A percentile compares a stretch with the other conserved stretches of the same genome.
phyloP scores from a whole-genome alignment of 1,140 invertebrate genomes.

The Pseudomyrmex flavicornis region DNA sequence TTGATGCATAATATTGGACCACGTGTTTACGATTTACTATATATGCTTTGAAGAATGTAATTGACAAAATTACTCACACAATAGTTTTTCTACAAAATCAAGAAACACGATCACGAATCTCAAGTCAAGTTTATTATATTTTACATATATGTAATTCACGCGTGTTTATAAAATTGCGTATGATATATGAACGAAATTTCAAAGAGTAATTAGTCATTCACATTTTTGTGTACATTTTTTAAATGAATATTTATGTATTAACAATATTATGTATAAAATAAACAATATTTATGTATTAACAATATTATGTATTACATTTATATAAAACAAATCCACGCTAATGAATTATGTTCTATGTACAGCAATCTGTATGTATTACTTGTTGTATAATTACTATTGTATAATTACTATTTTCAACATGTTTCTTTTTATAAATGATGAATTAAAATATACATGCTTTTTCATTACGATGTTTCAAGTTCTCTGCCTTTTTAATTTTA shows the following conservation, averaged over 20 bases:
- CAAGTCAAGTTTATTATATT: too few species aligned
- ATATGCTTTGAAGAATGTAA: constrained; percentile 24
- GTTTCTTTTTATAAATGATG: constrained; percentile 52
- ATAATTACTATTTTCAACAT: constrained; percentile 4
- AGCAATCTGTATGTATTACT: constrained; percentile 19
- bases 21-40: too few species aligned
- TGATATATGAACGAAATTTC: neutral
- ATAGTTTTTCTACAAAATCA: constrained; percentile 31
- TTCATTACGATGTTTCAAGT: neutral
- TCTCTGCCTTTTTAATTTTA: neutral
- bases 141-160: neutral
- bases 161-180: neutral
- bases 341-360: constrained; percentile 28
- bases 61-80: constrained; percentile 7
- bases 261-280: constrained; percentile 11
- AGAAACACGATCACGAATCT: too few species aligned
- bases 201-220: neutral
- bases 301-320: neutral
- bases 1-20: neutral
- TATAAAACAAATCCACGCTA: neutral
- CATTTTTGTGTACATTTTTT: constrained; percentile 37
- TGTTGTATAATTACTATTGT: constrained; percentile 6
- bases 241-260: constrained; percentile 13
- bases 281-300: constrained; percentile 23
- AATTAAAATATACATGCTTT: constrained; percentile 28